phyloP scores from a whole-genome alignment of 2,888 invertebrate genomes.

The Balanococcus diminutus region DNA sequence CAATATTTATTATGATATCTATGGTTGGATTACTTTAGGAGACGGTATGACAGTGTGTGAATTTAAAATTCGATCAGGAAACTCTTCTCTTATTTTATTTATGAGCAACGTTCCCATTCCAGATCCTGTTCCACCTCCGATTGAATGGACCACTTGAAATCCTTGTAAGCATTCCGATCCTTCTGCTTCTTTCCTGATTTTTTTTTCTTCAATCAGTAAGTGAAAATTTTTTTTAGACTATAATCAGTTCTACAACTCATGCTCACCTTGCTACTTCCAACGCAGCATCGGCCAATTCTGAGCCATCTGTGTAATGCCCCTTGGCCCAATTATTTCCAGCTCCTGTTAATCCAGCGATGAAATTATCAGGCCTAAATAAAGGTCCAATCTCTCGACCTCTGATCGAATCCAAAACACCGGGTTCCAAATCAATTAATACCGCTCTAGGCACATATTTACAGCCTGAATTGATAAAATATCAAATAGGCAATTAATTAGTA shows the following conservation, averaged over 20 bases:
- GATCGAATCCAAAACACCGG: slow-evolving; percentile 15
- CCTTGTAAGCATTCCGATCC: slow-evolving; percentile 50
- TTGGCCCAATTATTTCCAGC: slow-evolving; percentile 42
- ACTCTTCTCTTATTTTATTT: slow-evolving; percentile 49
- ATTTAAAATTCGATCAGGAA: slow-evolving; percentile 50
- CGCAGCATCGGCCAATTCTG: slow-evolving; percentile 4
- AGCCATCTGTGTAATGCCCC: slow-evolving; percentile 17
- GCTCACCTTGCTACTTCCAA: neutral
- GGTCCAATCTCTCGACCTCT: slow-evolving; percentile 15
- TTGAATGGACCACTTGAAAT: slow-evolving; percentile 48
- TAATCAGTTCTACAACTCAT: neutral
- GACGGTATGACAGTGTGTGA: slow-evolving; percentile 46
- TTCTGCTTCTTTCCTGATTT: slow-evolving; percentile 45
- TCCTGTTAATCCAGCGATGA: slow-evolving; percentile 20
- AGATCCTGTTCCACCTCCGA: slow-evolving; percentile 49
- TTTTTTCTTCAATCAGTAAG: neutral
- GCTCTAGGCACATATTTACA: slow-evolving; percentile 19
- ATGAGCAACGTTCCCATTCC: slow-evolving; percentile 46
- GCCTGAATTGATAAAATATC: neutral
- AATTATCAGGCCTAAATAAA: slow-evolving; percentile 16
- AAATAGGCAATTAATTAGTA: neutral
- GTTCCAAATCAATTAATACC: slow-evolving; percentile 24
- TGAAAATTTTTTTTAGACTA: neutral
- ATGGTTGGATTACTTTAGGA: slow-evolving; percentile 1
- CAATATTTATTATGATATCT: no score